These are phyloP conservation scores for Dicranocentrus wangi DNA, from an alignment of 2,888 invertebrate species.

Conservation along the genomic window DNA sequence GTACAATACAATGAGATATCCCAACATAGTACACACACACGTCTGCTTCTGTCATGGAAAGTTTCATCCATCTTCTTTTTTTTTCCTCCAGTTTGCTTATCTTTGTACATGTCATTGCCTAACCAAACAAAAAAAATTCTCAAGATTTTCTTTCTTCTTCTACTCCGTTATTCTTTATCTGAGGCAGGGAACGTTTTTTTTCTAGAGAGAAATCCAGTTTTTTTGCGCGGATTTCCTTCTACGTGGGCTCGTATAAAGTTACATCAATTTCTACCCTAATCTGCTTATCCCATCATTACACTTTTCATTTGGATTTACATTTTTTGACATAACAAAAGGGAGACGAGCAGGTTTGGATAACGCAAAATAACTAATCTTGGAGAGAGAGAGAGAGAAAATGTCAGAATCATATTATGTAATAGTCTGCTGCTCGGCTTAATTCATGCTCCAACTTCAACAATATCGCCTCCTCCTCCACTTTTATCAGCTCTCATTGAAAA, in stretches of 20 bases:
- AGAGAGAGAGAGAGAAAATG: no score
- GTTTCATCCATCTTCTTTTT: slow-evolving; percentile 30
- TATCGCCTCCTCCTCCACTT: no score
- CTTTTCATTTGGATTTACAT: slow-evolving; percentile 11
- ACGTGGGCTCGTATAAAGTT: no score
- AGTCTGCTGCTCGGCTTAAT: no score
- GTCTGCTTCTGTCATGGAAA: slow-evolving; percentile 34
- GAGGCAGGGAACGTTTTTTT: no score
- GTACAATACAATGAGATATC: not conserved
- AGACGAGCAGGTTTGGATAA: no score
- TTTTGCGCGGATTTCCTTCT: no score
- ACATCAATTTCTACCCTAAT: not conserved
- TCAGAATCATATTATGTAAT: no score
- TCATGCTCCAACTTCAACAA: no score
- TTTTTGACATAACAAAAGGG: not conserved
- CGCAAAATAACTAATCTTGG: no score
- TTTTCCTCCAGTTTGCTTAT: slow-evolving; percentile 14
- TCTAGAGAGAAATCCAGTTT: no score
- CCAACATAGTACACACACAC: not conserved
- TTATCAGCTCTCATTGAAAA: no score
- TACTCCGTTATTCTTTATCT: slow-evolving; percentile 3
- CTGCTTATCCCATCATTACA: not conserved
- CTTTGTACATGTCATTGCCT: slow-evolving; percentile 36
- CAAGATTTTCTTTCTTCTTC: not conserved
- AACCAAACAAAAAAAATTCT: slow-evolving; percentile 32